phyloP scores from a whole-genome alignment of 2,113 vertebrate genomes.

The Gnathonemus echidnorhynchus region DNA sequence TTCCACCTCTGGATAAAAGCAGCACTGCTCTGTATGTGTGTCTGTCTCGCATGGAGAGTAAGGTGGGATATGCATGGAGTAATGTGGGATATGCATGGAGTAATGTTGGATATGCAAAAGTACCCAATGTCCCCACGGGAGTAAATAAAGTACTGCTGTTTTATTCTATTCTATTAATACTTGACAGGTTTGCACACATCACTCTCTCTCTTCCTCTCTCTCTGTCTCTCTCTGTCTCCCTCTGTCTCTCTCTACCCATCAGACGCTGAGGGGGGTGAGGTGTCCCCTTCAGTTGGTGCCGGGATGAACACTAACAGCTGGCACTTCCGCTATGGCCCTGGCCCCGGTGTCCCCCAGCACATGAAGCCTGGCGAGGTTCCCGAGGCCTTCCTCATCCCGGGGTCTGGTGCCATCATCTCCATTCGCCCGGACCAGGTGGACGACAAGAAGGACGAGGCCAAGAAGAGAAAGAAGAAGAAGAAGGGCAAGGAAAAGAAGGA shows the following conservation, averaged over 20 bases:
- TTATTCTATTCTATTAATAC: neutral
- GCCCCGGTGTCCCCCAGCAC: constrained; percentile 75
- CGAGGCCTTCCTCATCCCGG: constrained; percentile 98
- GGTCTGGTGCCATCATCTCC: constrained; percentile 97
- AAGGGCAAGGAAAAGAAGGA: constrained; percentile 98
- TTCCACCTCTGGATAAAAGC: neutral
- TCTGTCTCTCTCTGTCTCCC: constrained; percentile 19
- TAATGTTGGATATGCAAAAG: no score
- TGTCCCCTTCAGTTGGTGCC: constrained; percentile 91
- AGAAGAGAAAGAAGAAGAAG: constrained; percentile 98
- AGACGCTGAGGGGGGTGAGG: constrained; percentile 92
- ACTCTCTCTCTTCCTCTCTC: constrained; percentile 13
- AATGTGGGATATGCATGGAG: no score
- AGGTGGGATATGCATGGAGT: neutral
- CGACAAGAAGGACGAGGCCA: constrained; percentile 96
- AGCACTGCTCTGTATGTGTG: neutral
- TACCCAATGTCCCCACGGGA: neutral
- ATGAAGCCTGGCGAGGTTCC: constrained; percentile 92
- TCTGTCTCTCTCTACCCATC: constrained; percentile 42
- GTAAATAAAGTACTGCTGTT: neutral
- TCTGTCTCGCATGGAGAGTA: neutral
- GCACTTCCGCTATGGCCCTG: constrained; percentile 95
- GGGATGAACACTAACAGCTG: constrained; percentile 98
- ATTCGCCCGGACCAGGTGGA: constrained; percentile 93
- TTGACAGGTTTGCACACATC: neutral